Evolutionary conservation across 2,797 vertebrate genomes (phyloP).

Genomic region (Clarias platycephalus): DNA sequence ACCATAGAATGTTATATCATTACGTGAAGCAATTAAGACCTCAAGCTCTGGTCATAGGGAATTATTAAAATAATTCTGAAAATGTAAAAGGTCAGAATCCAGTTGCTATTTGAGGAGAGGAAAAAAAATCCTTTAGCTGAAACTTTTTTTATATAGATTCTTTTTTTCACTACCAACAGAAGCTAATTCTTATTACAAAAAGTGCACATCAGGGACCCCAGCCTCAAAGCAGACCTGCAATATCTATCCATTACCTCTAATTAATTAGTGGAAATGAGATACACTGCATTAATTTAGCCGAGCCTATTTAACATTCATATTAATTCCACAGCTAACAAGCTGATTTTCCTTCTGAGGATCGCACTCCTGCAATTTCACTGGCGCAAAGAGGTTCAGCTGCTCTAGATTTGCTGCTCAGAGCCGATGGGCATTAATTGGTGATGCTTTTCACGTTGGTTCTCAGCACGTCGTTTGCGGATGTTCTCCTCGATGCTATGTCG

Average conservation of each 20-base stretch:
- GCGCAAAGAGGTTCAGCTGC: slow-evolving; percentile 33
- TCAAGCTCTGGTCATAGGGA: background rate
- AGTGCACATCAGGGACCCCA: slow-evolving; percentile 8
- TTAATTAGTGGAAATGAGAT: slow-evolving; percentile 52
- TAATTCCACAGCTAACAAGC: slow-evolving; percentile 49
- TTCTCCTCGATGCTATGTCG: background rate
- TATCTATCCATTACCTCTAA: slow-evolving; percentile 50
- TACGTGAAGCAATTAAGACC: slow-evolving; percentile 11
- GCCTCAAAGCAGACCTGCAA: slow-evolving; percentile 38
- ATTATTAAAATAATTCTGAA: slow-evolving; percentile 14
- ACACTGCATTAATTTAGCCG: slow-evolving; percentile 44
- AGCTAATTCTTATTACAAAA: slow-evolving; percentile 5
- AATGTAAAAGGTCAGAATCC: slow-evolving; percentile 14
- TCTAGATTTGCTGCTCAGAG: slow-evolving; percentile 24
- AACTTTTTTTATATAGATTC: slow-evolving; percentile 1
- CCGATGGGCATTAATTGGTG: slow-evolving; percentile 37
- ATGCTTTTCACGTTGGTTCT: slow-evolving; percentile 26
- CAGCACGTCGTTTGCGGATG: slow-evolving; percentile 8
- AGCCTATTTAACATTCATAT: slow-evolving; percentile 50
- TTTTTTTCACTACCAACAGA: background rate
- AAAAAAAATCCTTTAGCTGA: background rate
- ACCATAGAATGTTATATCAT: background rate
- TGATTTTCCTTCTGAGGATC: slow-evolving; percentile 36
- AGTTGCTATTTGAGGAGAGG: background rate
- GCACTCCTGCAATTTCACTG: slow-evolving; percentile 4